Percentiles rank a stretch among this genome's conserved stretches.
Conservation (phyloP, 35 echinoderm and acorn worm genomes). For the Nesometra sesokonis region DNA sequence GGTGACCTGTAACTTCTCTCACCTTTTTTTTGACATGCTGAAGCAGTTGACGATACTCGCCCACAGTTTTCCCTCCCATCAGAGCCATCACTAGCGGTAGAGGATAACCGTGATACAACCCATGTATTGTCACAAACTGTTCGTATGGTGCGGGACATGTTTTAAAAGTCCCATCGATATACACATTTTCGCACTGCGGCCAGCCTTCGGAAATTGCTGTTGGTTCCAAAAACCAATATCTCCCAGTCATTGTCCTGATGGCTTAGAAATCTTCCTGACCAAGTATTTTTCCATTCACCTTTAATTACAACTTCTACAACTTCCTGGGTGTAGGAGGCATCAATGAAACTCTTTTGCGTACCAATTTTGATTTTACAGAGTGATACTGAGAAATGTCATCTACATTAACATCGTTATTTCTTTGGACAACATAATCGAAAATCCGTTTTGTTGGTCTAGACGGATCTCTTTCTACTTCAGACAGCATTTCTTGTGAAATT, state of each 20-base stretch:
- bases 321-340: constrained; percentile 2
- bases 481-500: no score
- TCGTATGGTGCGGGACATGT: constrained; percentile 11
- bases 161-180: constrained; percentile 21
- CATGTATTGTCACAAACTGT: constrained; percentile 12
- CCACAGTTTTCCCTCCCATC: constrained; percentile 10
- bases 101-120: neutral
- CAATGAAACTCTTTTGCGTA: neutral
- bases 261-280: neutral
- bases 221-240: neutral
- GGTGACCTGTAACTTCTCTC: neutral
- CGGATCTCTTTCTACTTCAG: no score
- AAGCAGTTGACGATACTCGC: neutral
- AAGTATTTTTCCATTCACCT: constrained; percentile 8
- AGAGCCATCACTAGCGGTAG: constrained; percentile 5
- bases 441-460: no score
- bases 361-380: constrained; percentile 23
- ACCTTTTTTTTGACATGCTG: neutral
- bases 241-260: constrained; percentile 26
- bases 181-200: neutral
- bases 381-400: constrained; percentile 1
- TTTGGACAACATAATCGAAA: no score
- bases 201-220: neutral
- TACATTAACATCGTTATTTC: neutral
- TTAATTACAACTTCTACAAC: constrained; percentile 7